These are phyloP conservation scores for Onchidella celtica DNA, from an alignment of 2,888 invertebrate species.

Conservation along the genomic window DNA sequence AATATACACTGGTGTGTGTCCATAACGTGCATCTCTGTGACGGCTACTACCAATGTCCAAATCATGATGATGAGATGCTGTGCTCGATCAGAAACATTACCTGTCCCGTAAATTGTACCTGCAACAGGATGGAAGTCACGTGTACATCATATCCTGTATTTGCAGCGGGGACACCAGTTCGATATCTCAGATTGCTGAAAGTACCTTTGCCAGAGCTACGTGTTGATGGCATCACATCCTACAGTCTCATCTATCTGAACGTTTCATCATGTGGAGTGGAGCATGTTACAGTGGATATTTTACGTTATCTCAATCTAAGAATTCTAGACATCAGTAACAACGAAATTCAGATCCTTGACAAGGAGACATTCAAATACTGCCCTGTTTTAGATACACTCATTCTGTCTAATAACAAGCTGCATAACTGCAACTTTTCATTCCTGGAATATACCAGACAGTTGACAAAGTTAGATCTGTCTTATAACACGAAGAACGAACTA, in stretches of 20 bases:
- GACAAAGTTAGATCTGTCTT: conserved; percentile 28
- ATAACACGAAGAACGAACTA: background rate
- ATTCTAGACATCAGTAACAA: conserved; percentile 40
- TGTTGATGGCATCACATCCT: background rate
- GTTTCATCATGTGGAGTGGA: conserved; percentile 11
- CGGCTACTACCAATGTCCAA: conserved; percentile 49
- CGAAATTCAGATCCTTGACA: background rate
- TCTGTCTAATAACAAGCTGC: conserved; percentile 21
- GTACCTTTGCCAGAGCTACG: background rate
- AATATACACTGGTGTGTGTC: conserved; percentile 43
- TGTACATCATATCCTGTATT: conserved; percentile 29
- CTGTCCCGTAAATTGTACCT: conserved; percentile 45
- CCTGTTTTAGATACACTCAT: conserved; percentile 20
- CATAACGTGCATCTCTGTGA: conserved; percentile 46
- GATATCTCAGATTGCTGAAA: conserved; percentile 4
- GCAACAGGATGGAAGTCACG: conserved; percentile 40
- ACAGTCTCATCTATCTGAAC: conserved; percentile 39
- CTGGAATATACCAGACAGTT: background rate
- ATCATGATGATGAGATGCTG: conserved; percentile 50
- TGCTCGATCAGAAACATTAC: conserved; percentile 30
- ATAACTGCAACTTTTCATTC: background rate
- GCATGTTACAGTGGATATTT: background rate
- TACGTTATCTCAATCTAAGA: conserved; percentile 23
- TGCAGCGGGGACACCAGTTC: conserved; percentile 7
- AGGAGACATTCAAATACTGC: conserved; percentile 25